phyloP scores from a whole-genome alignment of 2,113 vertebrate species.

The Steatornis caripensis region DNA sequence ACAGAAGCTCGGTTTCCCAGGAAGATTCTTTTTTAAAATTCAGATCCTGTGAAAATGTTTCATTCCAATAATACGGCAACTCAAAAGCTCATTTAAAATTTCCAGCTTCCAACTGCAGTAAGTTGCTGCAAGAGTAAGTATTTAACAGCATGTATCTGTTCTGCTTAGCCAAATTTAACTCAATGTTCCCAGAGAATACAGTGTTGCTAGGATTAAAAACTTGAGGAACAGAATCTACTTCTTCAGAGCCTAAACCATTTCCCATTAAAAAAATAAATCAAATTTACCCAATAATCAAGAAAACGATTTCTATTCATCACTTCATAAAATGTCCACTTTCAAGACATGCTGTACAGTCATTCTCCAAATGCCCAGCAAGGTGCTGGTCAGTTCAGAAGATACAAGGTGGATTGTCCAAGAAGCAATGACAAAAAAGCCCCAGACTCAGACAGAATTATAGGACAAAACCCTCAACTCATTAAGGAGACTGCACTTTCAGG shows the following conservation, averaged over 20 bases:
- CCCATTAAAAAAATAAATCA: background rate
- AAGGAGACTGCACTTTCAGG: background rate
- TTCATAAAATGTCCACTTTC: background rate
- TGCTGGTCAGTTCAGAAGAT: background rate
- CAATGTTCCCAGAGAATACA: background rate
- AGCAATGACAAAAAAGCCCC: background rate
- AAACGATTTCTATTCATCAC: background rate
- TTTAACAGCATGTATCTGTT: background rate
- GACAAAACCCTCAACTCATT: background rate
- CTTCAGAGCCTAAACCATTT: background rate
- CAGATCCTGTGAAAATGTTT: background rate
- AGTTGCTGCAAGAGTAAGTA: background rate
- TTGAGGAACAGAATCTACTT: background rate
- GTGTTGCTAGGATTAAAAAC: background rate
- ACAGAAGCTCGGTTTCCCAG: background rate
- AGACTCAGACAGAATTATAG: background rate
- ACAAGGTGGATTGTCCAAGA: background rate
- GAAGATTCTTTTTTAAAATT: background rate
- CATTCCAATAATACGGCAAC: background rate
- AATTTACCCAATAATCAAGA: background rate
- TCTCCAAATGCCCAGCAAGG: background rate
- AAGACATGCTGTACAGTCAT: background rate
- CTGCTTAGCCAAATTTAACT: background rate
- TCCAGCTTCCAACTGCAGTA: background rate
- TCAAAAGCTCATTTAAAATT: background rate